phyloP scores from a whole-genome alignment of 37 sponge, comb jelly and placozoan species.

The Oopsacas minuta region DNA sequence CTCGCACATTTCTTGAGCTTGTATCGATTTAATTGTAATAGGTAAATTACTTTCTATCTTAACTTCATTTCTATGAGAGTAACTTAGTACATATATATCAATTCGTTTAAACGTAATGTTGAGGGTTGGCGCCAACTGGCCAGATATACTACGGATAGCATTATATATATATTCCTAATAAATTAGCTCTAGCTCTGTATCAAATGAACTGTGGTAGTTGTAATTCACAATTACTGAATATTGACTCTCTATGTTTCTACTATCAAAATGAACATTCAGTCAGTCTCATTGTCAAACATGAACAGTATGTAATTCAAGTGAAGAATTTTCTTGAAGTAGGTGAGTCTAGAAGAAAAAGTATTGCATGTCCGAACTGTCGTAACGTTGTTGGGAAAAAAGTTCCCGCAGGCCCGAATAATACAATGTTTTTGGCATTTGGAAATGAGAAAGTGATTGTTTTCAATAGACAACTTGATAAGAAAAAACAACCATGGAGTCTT shows the following conservation, averaged over 20 bases:
- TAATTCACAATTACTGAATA: neutral
- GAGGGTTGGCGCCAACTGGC: no score
- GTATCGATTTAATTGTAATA: no score
- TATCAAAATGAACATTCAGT: neutral
- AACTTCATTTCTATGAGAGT: no score
- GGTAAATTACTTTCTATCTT: no score
- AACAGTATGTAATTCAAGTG: neutral
- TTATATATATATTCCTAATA: no score
- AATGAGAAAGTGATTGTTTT: neutral
- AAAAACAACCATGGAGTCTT: neutral
- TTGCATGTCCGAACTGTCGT: neutral
- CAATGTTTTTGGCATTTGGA: neutral
- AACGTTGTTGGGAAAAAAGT: neutral
- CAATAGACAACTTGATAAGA: neutral
- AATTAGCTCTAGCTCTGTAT: no score
- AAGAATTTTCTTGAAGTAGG: neutral
- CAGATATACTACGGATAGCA: no score
- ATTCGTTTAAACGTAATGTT: no score
- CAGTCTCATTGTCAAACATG: slow-evolving; percentile 7
- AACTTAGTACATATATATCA: no score
- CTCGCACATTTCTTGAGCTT: no score
- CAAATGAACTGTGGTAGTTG: neutral
- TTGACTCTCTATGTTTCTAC: neutral
- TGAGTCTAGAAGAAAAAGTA: neutral
- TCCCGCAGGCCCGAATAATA: neutral